Base-by-base conservation (phyloP, 2,888 invertebrate species). In the Cheilosia variabilis region DNA sequence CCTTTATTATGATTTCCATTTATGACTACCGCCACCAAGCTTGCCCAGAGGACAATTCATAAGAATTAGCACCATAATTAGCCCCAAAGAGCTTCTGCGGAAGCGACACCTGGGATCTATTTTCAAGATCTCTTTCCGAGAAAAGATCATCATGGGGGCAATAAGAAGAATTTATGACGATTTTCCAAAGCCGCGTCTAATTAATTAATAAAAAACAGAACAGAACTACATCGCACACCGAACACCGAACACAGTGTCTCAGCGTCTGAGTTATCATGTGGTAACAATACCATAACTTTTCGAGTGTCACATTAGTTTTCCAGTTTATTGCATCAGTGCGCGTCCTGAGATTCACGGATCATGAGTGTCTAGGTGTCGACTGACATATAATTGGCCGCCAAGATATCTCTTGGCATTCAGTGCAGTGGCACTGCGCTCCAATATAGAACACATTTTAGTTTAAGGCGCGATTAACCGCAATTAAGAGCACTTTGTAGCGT, bases 1-100 rank as follows among this genome's bases (percentile, higher is more conserved):
- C 31, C 62, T 60, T 63, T 69, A 77, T 79, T 57, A 80, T 69
- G 37, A 69, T 80, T 72, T 73, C 69, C 73, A 69, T 73, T 63
- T 79, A 68, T 41, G 62, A 41, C 63, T 55, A 60, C 37, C 69
- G 6, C 22, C 15, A 31, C 27, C 43, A 34, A 66, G 66, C 62
- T 78, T 52, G 55, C 50, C 27, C 75, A 60, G 53, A 47, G 53
- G 22, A 73, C 50, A 2, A 78, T 82, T 82, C 87, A 68, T 43
- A 22, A 63, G 87, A 87, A 87, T 87, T 87, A 87, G 87, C 82
- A 82, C 82, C 87, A 69, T 87, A 87, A 87, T 87, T 87, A 87
- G 65, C 63, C 62, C 22, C 43, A 57, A 50, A 47, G 68, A 82
- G 87, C 87, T 87, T 82, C 87, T 78, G 68, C 78, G 66, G 72